A percentile compares a stretch with the other conserved stretches of the same genome.
Evolutionary conservation across 1,140 invertebrate species (phyloP).

Genomic region (Drosophila punjabiensis): DNA sequence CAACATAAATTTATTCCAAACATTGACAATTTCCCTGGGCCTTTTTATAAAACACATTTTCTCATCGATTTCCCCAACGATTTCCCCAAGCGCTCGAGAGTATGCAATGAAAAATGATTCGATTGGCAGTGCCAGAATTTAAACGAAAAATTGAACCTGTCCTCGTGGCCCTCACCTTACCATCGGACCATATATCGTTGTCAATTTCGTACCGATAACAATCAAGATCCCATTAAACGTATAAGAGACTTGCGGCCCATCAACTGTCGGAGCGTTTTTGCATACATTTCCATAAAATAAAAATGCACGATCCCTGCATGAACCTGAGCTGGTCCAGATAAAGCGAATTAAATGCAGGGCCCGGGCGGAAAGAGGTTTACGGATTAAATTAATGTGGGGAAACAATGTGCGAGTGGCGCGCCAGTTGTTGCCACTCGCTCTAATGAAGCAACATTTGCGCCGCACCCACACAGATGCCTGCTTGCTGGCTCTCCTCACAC

Average conservation of each 20-base stretch:
- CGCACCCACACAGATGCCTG: conserved; percentile 4
- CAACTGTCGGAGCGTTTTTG: conserved; percentile 38
- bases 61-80: neutral
- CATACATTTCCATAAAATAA: conserved; percentile 47
- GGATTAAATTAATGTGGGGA: conserved; percentile 54
- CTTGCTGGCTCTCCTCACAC: neutral
- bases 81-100: conserved; percentile 18
- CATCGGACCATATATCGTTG: conserved; percentile 47
- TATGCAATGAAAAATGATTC: conserved; percentile 36
- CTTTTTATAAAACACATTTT: conserved; percentile 4
- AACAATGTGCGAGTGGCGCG: conserved; percentile 25
- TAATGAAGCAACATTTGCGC: conserved; percentile 66
- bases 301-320: conserved; percentile 12
- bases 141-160: conserved; percentile 21
- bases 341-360: conserved; percentile 42
- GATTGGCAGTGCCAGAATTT: conserved; percentile 17
- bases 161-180: conserved; percentile 3
- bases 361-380: conserved; percentile 34
- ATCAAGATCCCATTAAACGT: conserved; percentile 50
- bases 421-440: conserved; percentile 49
- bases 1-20: conserved; percentile 5
- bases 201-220: conserved; percentile 38
- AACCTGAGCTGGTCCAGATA: conserved; percentile 24
- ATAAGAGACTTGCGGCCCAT: conserved; percentile 41
- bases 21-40: neutral